Evolutionary conservation across 1,140 invertebrate species (phyloP).

Genomic region (Phymorhynchus buccinoides): DNA sequence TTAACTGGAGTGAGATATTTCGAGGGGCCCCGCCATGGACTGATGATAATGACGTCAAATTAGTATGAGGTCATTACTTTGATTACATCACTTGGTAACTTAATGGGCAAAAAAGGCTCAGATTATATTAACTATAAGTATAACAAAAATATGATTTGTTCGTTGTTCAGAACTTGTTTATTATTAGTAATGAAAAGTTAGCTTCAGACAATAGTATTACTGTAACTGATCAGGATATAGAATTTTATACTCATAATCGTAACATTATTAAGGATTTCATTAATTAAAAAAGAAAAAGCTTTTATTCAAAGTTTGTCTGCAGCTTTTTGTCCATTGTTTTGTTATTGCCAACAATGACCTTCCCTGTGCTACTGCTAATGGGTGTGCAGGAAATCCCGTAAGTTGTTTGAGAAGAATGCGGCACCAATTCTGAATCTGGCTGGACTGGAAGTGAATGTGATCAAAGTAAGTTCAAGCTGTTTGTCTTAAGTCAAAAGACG

Average conservation of each 20-base stretch:
- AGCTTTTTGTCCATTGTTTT: neutral
- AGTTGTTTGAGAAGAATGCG: conserved; percentile 91
- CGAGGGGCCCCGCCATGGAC: too few relatives aligned
- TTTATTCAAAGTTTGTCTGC: neutral
- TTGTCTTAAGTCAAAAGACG: neutral
- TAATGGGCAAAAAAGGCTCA: too few relatives aligned
- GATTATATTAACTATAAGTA: too few relatives aligned
- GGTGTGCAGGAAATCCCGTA: conserved; percentile 86
- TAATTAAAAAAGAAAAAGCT: neutral
- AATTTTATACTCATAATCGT: neutral
- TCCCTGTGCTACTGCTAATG: conserved; percentile 83
- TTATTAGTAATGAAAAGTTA: too few relatives aligned
- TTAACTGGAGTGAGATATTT: too few relatives aligned
- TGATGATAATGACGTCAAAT: too few relatives aligned
- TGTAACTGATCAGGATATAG: too few relatives aligned
- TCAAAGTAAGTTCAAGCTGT: conserved; percentile 63
- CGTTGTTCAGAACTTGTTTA: too few relatives aligned
- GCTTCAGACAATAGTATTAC: too few relatives aligned
- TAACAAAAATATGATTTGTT: too few relatives aligned
- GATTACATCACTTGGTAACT: too few relatives aligned
- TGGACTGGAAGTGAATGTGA: conserved; percentile 84
- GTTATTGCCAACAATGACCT: neutral
- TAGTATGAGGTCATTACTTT: too few relatives aligned
- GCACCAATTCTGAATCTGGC: conserved; percentile 92
- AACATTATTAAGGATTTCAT: conserved; percentile 3